Evolutionary conservation across 2,797 vertebrate genomes (phyloP), one percentile per base, ranked within the genome.

Genomic region (Simalia tracyae): DNA sequence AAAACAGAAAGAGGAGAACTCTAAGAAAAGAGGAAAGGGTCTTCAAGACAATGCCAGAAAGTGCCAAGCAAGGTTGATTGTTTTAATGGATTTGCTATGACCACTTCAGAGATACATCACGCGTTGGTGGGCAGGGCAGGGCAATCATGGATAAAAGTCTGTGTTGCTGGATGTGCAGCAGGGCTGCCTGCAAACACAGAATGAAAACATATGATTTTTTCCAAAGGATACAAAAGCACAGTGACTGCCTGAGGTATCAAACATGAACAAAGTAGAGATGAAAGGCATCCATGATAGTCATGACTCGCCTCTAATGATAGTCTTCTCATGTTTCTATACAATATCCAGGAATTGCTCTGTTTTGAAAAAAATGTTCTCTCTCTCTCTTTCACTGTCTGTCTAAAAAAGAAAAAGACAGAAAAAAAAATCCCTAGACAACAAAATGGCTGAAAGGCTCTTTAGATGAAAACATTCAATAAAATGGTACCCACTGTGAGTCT

Each of bases 71-170:
- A 64, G 14, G 8, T 59, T 26, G 9, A 24, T 90, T 50, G 87
- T 92, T 87, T 87, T n/a, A 90, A 64, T 63, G n/a, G 59, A 57
- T 84, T 89, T 92, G 31, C 87, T 59, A 59, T 89, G 66, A 66
- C 87, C 68, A 84, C 6, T 90, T 92, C 89, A 84, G 84, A 64
- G 59, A 17, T 56, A 24, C 59, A 87, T 17, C 85, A 61, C 87
- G 95, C 95, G 95, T 96, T 96, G 96, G 19, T 81, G 72, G 19
- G 8, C 19, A 76, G 96, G 96, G 95, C 94, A 85, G 24, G 31
- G 89, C 95, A 94, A 95, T 97, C 96, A 96, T 0, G 8, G 94
- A 94, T 97, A 96, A 97, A 96, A 96, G 96, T 95, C 95, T 88
- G 95, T 95, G 95, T 94, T 96, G 96, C 97, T 95, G 95, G 96